Base-by-base conservation (phyloP, 2,113 vertebrate species). In the Trinectes maculatus region DNA sequence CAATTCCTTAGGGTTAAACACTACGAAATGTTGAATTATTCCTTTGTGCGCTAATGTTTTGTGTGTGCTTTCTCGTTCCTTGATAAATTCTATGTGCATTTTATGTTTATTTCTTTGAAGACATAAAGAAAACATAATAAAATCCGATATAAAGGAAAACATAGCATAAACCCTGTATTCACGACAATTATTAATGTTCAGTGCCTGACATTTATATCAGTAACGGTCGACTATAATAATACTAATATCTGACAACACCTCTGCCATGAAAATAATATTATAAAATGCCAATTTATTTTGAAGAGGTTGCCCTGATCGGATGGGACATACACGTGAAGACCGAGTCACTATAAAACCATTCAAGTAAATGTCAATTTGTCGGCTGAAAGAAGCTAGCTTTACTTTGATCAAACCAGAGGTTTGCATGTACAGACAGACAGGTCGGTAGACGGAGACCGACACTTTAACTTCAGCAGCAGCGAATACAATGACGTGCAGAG, bases 301-400 rank as follows among this genome's bases (percentile, higher is more conserved):
- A n/a, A n/a, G n/a, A n/a, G n/a, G n/a, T n/a, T n/a, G n/a, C n/a
- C n/a, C n/a, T n/a, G n/a, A n/a, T n/a, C n/a, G n/a, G n/a, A n/a
- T n/a, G n/a, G n/a, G n/a, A n/a, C n/a, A n/a, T n/a, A n/a, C n/a
- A n/a, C n/a, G n/a, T n/a, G n/a, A n/a, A n/a, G n/a, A n/a, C n/a
- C n/a, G n/a, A n/a, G n/a, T n/a, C n/a, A n/a, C n/a, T n/a, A n/a
- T n/a, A n/a, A n/a, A n/a, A n/a, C n/a, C n/a, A n/a, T n/a, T n/a
- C n/a, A n/a, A n/a, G n/a, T n/a, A n/a, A n/a, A n/a, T n/a, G n/a
- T n/a, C n/a, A n/a, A n/a, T n/a, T n/a, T n/a, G n/a, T 13, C 1
- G 44, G 54, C 61, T 56, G 12, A 47, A 71, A 68, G 29, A 34
- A 49, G 67, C 59, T 75, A 55, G 58, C 18, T 21, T 13, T 39